Evolutionary conservation across 1,140 invertebrate genomes (phyloP).

Genomic region (Scaptomyza hsui): DNA sequence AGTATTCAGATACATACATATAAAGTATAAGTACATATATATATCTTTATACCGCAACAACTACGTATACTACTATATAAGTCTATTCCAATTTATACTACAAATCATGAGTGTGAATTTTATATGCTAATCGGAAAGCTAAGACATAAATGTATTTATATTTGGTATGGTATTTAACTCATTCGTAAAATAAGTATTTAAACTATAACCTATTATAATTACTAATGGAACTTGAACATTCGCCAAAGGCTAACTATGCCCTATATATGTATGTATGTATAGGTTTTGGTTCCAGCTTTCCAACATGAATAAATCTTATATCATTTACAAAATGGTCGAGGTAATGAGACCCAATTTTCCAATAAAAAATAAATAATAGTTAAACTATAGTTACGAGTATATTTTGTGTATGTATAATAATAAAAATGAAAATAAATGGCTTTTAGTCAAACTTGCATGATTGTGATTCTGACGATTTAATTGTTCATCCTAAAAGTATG

Average conservation of each 20-base stretch:
- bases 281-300: constrained; percentile 46
- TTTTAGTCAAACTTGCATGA: not conserved
- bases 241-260: constrained; percentile 53
- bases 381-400: not conserved
- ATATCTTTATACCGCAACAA: constrained; percentile 12
- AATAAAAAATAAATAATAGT: constrained; percentile 4
- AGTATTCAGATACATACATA: constrained; percentile 67
- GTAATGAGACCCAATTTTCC: constrained; percentile 4
- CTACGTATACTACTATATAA: constrained; percentile 33
- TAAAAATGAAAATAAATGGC: constrained; percentile 8
- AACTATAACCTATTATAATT: constrained; percentile 12
- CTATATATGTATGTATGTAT: constrained; percentile 26
- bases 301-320: constrained; percentile 40
- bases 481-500: not conserved
- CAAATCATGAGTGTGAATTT: constrained; percentile 52
- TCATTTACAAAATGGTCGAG: constrained; percentile 34
- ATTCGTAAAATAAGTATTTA: constrained; percentile 19
- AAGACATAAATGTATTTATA: constrained; percentile 14
- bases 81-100: constrained; percentile 49
- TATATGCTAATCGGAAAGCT: constrained; percentile 14
- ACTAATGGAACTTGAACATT: constrained; percentile 44
- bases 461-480: not conserved
- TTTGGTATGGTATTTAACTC: constrained; percentile 23
- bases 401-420: constrained; percentile 5
- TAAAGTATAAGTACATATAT: constrained; percentile 37